Percentiles rank a stretch among this genome's conserved stretches.
phyloP scores from a whole-genome alignment of 2,888 invertebrate genomes.

The Atethmia centrago region DNA sequence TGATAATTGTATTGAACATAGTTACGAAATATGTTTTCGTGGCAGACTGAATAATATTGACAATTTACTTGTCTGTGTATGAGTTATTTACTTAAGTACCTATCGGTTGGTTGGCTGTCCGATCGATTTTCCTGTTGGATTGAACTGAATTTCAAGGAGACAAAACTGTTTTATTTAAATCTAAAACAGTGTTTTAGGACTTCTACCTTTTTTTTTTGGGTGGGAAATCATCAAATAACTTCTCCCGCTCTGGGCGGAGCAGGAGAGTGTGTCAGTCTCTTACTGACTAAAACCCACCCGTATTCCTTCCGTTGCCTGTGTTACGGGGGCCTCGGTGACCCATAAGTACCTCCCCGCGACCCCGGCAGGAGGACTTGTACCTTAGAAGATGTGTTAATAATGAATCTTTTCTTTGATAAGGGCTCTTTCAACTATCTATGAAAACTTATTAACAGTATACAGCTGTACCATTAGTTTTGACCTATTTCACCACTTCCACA shows the following conservation, averaged over 20 bases:
- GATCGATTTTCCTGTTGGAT: constrained; percentile 24
- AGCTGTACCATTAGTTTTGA: neutral
- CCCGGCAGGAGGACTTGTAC: too few relatives aligned
- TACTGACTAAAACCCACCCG: too few relatives aligned
- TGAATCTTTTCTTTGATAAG: neutral
- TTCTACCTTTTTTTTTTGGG: too few relatives aligned
- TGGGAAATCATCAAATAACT: too few relatives aligned
- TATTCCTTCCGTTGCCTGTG: too few relatives aligned
- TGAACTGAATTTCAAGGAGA: constrained; percentile 13
- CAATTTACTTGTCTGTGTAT: constrained; percentile 16
- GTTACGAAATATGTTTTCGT: constrained; percentile 57
- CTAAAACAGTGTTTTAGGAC: neutral
- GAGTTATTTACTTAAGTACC: constrained; percentile 46
- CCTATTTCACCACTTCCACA: neutral
- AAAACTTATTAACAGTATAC: neutral
- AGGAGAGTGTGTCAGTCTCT: too few relatives aligned
- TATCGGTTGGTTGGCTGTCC: constrained; percentile 7
- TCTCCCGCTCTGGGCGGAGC: too few relatives aligned
- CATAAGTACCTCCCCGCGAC: too few relatives aligned
- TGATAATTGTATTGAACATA: constrained; percentile 59
- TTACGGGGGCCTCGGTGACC: too few relatives aligned
- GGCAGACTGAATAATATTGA: constrained; percentile 49
- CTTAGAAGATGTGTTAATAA: neutral
- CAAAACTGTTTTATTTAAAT: neutral
- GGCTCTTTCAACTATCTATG: neutral